These are phyloP conservation scores for Enteromius trimaculatus DNA, from an alignment of 2,797 vertebrate genomes.

Conservation along the genomic window DNA sequence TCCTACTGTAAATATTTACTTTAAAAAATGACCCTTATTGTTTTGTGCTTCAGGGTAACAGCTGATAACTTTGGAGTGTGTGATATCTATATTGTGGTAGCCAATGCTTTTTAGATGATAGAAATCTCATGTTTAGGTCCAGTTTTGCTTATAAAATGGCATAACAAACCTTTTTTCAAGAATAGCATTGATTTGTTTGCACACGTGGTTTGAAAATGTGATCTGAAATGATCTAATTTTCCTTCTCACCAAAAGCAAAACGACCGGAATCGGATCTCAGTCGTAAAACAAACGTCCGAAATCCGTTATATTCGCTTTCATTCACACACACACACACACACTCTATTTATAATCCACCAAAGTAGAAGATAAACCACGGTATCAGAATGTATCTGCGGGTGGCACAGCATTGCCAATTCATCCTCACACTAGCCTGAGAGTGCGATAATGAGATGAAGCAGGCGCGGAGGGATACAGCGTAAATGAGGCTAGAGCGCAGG, in stretches of 20 bases:
- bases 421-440: not conserved
- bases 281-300: not conserved
- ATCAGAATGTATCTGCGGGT: not conserved
- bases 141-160: not conserved
- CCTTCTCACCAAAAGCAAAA: not conserved
- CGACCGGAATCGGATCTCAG: not conserved
- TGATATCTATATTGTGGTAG: not conserved
- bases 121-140: not conserved
- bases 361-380: not conserved
- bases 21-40: too few species aligned
- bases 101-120: not conserved
- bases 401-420: not conserved
- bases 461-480: constrained; percentile 60
- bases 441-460: constrained; percentile 17
- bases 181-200: not conserved
- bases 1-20: not conserved
- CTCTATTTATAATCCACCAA: constrained; percentile 4
- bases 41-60: too few species aligned
- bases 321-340: too few species aligned
- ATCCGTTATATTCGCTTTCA: not conserved
- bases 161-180: not conserved
- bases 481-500: constrained; percentile 40
- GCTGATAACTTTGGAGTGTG: not conserved
- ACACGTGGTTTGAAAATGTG: not conserved
- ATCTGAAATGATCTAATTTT: not conserved